Conservation (phyloP, 2,888 invertebrate genomes). For the Melanophora roralis region DNA sequence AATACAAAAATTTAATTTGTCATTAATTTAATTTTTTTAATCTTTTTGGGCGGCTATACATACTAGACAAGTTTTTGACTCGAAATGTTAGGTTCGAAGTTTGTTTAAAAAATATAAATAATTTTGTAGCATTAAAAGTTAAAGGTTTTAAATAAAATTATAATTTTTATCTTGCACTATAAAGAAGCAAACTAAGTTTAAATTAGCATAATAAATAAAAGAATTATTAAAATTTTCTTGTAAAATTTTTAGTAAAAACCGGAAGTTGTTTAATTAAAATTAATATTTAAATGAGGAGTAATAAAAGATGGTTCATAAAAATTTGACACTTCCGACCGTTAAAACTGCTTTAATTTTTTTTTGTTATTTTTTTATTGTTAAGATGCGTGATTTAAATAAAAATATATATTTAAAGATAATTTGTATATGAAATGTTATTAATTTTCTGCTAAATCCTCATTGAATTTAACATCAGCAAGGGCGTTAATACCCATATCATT, state of each 20-base stretch:
- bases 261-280: constrained; percentile 53
- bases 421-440: constrained; percentile 42
- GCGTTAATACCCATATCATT: too few relatives aligned
- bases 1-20: background rate
- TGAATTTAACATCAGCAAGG: constrained; percentile 40
- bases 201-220: constrained; percentile 13
- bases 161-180: background rate
- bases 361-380: background rate
- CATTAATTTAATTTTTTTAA: too few relatives aligned
- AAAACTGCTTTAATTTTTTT: constrained; percentile 12
- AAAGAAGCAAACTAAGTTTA: background rate
- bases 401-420: constrained; percentile 14
- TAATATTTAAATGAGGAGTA: constrained; percentile 24
- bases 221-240: background rate
- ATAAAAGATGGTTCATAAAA: constrained; percentile 34
- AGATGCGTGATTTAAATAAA: background rate
- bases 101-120: too few relatives aligned
- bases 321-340: constrained; percentile 38
- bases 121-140: background rate
- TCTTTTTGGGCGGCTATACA: too few relatives aligned
- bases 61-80: too few relatives aligned
- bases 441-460: constrained; percentile 21
- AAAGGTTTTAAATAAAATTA: background rate
- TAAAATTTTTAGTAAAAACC: constrained; percentile 18
- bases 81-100: too few relatives aligned